phyloP scores from a whole-genome alignment of 2,113 vertebrate species.

The Setophaga coronata region DNA sequence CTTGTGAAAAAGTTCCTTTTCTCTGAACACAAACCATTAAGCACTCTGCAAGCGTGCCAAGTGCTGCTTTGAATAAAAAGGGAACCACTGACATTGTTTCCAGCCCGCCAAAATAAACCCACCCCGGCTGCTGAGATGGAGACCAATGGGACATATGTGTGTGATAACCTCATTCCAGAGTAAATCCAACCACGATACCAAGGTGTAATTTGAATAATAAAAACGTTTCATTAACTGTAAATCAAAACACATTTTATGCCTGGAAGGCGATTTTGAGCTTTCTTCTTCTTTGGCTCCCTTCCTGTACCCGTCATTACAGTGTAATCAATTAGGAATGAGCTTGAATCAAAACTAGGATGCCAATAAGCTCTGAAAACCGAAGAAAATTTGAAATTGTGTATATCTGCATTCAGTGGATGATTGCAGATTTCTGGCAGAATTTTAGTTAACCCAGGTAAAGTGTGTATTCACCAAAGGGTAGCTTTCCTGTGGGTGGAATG shows the following conservation, averaged over 20 bases:
- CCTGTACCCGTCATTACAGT: not conserved
- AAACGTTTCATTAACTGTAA: conserved; percentile 44
- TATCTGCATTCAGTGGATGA: not conserved
- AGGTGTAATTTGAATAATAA: conserved; percentile 46
- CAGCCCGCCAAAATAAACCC: conserved; percentile 41
- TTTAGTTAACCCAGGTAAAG: not conserved
- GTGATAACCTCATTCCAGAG: conserved; percentile 34
- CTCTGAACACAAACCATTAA: conserved; percentile 31
- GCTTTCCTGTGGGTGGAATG: fast-evolving
- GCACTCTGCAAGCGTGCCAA: not conserved
- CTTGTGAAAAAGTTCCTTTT: not conserved
- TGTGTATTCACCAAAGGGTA: not conserved
- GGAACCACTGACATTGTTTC: conserved; percentile 17
- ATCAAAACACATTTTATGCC: conserved; percentile 45
- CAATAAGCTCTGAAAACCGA: not conserved
- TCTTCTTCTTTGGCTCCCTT: conserved; percentile 1
- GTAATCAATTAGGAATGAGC: conserved; percentile 14
- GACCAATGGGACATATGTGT: not conserved
- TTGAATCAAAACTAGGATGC: not conserved
- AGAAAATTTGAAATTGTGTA: not conserved
- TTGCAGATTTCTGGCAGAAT: not conserved
- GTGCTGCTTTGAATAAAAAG: conserved; percentile 45
- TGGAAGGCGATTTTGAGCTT: conserved; percentile 8
- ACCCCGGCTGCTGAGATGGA: not conserved
- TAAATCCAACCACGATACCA: conserved; percentile 9